phyloP scores from a whole-genome alignment of 2,888 invertebrate genomes.

The Lithophane ornitopus region DNA sequence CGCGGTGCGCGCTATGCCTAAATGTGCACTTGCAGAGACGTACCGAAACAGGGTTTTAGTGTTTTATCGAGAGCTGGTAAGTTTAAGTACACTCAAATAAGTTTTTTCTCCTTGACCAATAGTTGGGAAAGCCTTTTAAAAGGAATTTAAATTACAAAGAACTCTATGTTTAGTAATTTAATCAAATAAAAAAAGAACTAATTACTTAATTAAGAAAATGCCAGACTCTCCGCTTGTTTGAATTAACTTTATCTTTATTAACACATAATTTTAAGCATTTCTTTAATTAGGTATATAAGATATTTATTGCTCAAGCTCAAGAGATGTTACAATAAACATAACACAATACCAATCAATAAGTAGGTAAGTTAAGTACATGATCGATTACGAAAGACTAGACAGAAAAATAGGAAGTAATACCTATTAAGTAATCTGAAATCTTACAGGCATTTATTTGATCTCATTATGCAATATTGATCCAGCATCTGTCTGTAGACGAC shows the following conservation, averaged over 20 bases:
- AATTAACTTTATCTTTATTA: conserved; percentile 15
- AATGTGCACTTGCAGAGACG: neutral
- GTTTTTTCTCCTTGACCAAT: conserved; percentile 3
- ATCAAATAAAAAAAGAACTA: conserved; percentile 6
- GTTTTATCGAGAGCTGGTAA: neutral
- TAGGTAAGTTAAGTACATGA: conserved; percentile 29
- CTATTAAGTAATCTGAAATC: conserved; percentile 45
- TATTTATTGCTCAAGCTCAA: conserved; percentile 22
- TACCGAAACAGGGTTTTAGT: neutral
- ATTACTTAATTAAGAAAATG: conserved; percentile 19
- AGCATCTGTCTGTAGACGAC: conserved; percentile 53
- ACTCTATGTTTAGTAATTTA: conserved; percentile 17
- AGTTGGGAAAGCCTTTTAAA: conserved; percentile 20
- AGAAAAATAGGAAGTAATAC: conserved; percentile 42
- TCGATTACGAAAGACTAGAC: conserved; percentile 36
- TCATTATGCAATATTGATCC: conserved; percentile 60
- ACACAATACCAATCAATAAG: conserved; percentile 37
- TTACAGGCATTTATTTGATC: conserved; percentile 40
- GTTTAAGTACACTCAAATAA: neutral
- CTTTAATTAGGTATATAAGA: neutral
- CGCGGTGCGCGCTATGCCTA: too few species aligned
- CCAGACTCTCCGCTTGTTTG: conserved; percentile 23
- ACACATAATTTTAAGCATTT: neutral
- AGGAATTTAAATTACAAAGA: conserved; percentile 14
- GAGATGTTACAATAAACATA: conserved; percentile 28